phyloP scores from a whole-genome alignment of 2,888 invertebrate genomes.

The Antheraea assamensis region DNA sequence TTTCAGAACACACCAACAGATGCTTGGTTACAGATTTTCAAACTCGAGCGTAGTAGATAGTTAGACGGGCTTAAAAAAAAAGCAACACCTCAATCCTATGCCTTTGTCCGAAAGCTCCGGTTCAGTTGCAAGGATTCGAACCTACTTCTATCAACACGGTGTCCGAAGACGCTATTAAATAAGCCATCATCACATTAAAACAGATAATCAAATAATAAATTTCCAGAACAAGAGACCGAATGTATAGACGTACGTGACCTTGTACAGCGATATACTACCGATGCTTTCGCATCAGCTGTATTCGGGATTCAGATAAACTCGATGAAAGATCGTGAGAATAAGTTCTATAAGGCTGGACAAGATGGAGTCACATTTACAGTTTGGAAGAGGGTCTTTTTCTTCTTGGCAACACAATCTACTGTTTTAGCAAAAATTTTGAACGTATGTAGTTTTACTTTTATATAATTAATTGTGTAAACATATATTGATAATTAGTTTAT shows the following conservation, averaged over 20 bases:
- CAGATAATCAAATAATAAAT: neutral
- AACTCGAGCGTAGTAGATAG: too few species aligned
- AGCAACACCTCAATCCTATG: too few species aligned
- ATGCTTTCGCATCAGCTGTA: slow-evolving; percentile 73
- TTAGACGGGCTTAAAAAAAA: too few species aligned
- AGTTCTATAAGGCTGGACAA: slow-evolving; percentile 66
- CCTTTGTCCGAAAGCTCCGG: too few species aligned
- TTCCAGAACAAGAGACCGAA: slow-evolving; percentile 53
- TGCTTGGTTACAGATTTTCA: too few species aligned
- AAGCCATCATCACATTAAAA: too few species aligned
- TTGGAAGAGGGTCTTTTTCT: slow-evolving; percentile 37
- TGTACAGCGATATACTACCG: slow-evolving; percentile 70
- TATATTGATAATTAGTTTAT: too few species aligned
- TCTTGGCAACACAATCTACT: slow-evolving; percentile 37
- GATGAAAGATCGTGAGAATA: slow-evolving; percentile 68
- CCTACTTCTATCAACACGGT: too few species aligned
- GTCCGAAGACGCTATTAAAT: too few species aligned
- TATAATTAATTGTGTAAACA: neutral
- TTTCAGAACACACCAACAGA: too few species aligned
- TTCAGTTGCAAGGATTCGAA: too few species aligned
- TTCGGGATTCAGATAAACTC: slow-evolving; percentile 76
- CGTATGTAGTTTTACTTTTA: slow-evolving; percentile 14
- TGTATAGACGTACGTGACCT: slow-evolving; percentile 59
- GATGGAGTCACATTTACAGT: slow-evolving; percentile 33
- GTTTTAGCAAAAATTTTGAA: slow-evolving; percentile 32